Evolutionary conservation across 2,888 invertebrate species (phyloP).

Genomic region (Agonopterix subpropinquella): DNA sequence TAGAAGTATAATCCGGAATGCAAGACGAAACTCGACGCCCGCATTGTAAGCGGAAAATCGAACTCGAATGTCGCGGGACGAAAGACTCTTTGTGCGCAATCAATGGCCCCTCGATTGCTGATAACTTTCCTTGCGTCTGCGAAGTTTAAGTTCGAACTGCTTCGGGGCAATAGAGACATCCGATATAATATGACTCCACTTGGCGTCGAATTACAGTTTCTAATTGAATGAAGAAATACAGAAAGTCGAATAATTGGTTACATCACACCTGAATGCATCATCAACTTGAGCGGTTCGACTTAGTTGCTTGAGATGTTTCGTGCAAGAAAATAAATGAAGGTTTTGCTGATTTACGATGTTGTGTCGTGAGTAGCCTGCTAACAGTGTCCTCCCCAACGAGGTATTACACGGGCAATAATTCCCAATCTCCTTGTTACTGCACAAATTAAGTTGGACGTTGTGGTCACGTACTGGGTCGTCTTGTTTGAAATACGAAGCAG

Average conservation of each 20-base stretch:
- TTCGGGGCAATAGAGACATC: conserved; percentile 24
- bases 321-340: no score
- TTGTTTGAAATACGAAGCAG: conserved; percentile 72
- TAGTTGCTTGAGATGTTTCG: no score
- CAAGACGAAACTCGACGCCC: conserved; percentile 61
- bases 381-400: conserved; percentile 2
- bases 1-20: conserved; percentile 57
- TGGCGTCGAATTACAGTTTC: neutral
- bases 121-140: conserved; percentile 43
- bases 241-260: no score
- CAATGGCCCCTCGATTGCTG: conserved; percentile 68
- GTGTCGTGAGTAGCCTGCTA: no score
- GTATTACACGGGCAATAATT: conserved; percentile 47
- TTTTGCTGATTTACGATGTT: no score
- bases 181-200: conserved; percentile 20
- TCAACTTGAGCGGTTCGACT: no score
- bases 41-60: conserved; percentile 67
- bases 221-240: no score
- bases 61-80: conserved; percentile 63
- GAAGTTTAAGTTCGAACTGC: conserved; percentile 50
- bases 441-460: conserved; percentile 42
- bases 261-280: no score
- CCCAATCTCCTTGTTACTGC: conserved; percentile 55
- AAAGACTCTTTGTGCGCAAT: conserved; percentile 66
- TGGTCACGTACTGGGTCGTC: conserved; percentile 65